Percentiles rank a stretch among this genome's conserved stretches.
Evolutionary conservation across 64 coral and sea anemone genomes (phyloP).

Genomic region (Acropora tenuis): DNA sequence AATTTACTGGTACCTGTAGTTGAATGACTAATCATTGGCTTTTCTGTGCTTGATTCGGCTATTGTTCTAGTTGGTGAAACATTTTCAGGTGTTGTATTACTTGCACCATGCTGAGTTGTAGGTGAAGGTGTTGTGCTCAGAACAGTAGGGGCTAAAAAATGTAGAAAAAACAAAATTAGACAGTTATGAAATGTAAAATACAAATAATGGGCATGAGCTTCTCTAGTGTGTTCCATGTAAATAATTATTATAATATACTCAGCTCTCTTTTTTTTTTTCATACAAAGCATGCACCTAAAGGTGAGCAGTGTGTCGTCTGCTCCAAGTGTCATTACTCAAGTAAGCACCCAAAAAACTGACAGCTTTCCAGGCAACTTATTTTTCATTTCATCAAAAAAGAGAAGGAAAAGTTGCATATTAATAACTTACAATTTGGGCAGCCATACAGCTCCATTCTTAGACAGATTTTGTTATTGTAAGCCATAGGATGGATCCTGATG

Average conservation of each 20-base stretch:
- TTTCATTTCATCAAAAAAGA: not conserved
- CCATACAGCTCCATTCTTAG: conserved; percentile 62
- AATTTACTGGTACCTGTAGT: no score
- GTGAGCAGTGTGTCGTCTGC: no score
- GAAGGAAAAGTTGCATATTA: not conserved
- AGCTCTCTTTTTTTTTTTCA: no score
- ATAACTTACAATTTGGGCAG: conserved; percentile 19
- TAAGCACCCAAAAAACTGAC: no score
- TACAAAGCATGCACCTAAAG: no score
- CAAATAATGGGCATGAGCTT: not conserved
- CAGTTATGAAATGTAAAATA: not conserved
- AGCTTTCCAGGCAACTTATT: no score
- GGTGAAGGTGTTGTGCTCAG: not conserved
- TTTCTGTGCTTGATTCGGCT: not conserved
- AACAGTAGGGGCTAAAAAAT: not conserved
- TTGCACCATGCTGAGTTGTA: not conserved
- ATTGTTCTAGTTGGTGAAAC: not conserved
- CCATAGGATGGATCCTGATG: conserved; percentile 42
- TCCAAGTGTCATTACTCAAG: no score
- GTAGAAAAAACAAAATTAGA: not conserved
- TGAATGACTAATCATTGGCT: no score
- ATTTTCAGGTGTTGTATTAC: not conserved
- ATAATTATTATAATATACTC: no score
- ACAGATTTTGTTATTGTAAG: conserved; percentile 21
- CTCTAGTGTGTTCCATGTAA: no score